phyloP scores from a whole-genome alignment of 2,797 vertebrate genomes.

The Ataeniobius toweri region DNA sequence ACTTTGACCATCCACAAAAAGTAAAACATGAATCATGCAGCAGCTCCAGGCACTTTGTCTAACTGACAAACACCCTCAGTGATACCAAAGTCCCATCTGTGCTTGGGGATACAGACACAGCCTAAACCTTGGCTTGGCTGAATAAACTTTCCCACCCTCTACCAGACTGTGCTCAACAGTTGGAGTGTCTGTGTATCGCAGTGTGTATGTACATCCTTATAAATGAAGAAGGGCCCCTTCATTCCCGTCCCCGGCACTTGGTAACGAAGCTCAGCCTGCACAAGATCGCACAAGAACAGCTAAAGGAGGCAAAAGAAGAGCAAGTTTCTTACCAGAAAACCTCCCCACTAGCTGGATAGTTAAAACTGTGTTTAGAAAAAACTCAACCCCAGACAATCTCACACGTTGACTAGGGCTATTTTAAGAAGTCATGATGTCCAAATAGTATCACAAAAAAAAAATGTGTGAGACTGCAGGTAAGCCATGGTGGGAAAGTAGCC shows the following conservation, averaged over 20 bases:
- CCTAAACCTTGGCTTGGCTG: slow-evolving; percentile 58
- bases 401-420: not conserved
- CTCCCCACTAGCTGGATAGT: not conserved
- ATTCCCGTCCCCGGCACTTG: slow-evolving; percentile 58
- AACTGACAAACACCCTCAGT: slow-evolving; percentile 54
- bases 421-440: not conserved
- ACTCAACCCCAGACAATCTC: not conserved
- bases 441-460: not conserved
- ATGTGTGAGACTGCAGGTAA: not conserved
- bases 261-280: slow-evolving; percentile 51
- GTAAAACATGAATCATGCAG: slow-evolving; percentile 22
- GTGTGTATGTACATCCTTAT: slow-evolving; percentile 49
- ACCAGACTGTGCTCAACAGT: slow-evolving; percentile 57
- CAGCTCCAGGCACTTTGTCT: slow-evolving; percentile 38
- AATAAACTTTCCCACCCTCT: slow-evolving; percentile 79
- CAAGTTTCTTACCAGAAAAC: slow-evolving; percentile 33
- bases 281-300: slow-evolving; percentile 29
- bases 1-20: slow-evolving; percentile 29
- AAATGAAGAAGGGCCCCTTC: slow-evolving; percentile 65
- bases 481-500: not conserved
- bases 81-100: slow-evolving; percentile 61
- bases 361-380: not conserved
- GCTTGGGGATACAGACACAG: slow-evolving; percentile 57
- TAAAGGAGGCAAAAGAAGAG: slow-evolving; percentile 19
- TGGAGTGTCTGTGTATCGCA: slow-evolving; percentile 33